Evolutionary conservation across 2,797 vertebrate genomes (phyloP).

Genomic region (Cossypha heuglini): DNA sequence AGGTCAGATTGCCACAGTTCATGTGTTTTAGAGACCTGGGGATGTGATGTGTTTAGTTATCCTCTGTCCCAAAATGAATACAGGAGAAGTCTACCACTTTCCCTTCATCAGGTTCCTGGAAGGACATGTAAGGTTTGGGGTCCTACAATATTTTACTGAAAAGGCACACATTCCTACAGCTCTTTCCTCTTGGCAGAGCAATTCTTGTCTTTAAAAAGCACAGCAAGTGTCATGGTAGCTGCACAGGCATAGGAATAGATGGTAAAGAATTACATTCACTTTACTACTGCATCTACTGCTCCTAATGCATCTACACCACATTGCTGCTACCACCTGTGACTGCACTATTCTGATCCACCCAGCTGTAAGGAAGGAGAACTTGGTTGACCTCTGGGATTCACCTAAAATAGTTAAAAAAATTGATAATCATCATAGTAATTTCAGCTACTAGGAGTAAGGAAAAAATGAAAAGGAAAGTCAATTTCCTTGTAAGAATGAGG

Average conservation of each 20-base stretch:
- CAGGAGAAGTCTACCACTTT: fast-evolving
- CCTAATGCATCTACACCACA: not conserved
- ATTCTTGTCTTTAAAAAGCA: not conserved
- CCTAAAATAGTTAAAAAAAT: not conserved
- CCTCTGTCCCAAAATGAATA: not conserved
- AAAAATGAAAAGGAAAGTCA: not conserved
- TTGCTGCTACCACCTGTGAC: not conserved
- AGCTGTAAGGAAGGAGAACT: not conserved
- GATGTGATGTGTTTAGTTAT: not conserved
- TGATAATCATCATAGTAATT: not conserved
- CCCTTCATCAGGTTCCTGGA: not conserved
- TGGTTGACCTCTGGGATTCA: not conserved
- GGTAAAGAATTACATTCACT: not conserved
- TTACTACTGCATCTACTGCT: not conserved
- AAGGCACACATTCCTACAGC: not conserved
- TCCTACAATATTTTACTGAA: not conserved
- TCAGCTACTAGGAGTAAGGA: not conserved
- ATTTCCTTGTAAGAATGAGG: not conserved
- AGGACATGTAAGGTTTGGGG: fast-evolving
- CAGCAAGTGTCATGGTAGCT: not conserved
- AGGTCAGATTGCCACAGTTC: not conserved
- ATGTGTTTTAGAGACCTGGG: not conserved
- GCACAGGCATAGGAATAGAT: not conserved
- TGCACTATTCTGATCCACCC: not conserved
- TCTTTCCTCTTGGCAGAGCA: not conserved